These are phyloP conservation scores for Girardinichthys multiradiatus DNA, from an alignment of 2,113 vertebrate genomes.

Conservation along the genomic window DNA sequence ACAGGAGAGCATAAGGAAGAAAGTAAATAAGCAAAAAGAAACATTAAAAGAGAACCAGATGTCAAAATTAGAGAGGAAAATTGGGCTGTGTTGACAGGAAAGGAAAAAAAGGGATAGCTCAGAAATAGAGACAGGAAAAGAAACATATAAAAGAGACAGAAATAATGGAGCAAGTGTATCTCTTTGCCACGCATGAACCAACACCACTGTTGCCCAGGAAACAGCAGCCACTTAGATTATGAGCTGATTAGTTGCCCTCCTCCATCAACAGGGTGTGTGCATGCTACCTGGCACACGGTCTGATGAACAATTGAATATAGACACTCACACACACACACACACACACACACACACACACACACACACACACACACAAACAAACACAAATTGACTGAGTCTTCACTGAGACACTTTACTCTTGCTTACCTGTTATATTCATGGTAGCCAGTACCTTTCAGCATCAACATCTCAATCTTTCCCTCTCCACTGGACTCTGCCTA, in stretches of 20 bases:
- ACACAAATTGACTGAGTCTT: constrained; percentile 12
- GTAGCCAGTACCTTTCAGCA: constrained; percentile 57
- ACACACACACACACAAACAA: constrained; percentile 29
- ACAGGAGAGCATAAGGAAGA: constrained; percentile 21
- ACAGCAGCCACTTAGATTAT: constrained; percentile 73
- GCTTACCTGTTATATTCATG: constrained; percentile 54
- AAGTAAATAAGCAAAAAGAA: constrained; percentile 21
- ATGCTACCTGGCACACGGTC: constrained; percentile 62
- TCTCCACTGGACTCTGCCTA: constrained; percentile 48
- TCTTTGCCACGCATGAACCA: constrained; percentile 74
- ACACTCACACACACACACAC: constrained; percentile 31
- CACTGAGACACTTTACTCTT: constrained; percentile 51
- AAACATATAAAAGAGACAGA: constrained; percentile 49
- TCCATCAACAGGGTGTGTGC: constrained; percentile 58
- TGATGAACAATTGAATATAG: constrained; percentile 42
- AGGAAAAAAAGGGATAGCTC: constrained; percentile 7
- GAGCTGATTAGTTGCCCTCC: constrained; percentile 76
- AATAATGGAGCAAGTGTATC: constrained; percentile 55
- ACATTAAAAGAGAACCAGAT: constrained; percentile 20
- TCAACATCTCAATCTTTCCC: constrained; percentile 71
- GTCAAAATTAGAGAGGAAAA: constrained; percentile 42
- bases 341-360: constrained; percentile 17
- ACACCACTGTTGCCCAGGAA: constrained; percentile 74
- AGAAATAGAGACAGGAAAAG: constrained; percentile 11
- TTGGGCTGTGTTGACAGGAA: constrained; percentile 32